Evolutionary conservation across 2,113 vertebrate species (phyloP), one percentile per base, ranked within the genome.

Genomic region (Chamaea fasciata): DNA sequence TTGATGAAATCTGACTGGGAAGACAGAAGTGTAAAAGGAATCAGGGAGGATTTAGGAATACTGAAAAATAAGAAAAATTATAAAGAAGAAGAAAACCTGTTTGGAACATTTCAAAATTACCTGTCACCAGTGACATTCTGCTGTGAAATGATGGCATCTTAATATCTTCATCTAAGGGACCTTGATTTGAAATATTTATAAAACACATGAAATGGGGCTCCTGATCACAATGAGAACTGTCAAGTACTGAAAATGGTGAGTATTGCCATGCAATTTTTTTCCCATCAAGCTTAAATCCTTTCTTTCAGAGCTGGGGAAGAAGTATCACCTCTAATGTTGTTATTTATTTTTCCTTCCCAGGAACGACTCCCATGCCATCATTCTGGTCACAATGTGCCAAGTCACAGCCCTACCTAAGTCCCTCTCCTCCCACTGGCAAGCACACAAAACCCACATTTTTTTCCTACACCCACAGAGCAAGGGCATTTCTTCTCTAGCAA

Each of bases 161-260:
- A 86, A 85, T 93, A 88, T 93, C 63, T 85, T 80, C 57, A 88
- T 62, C 55, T 83, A 65, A 90, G 85, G 59, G 85, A 85, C 18
- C 37, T 55, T 57, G 82, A 90, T 76, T 85, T 87, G 82, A 91
- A 94, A 95, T 92, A 91, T 94, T 96, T 94, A 84, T 87, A 84
- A 91, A 84, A 87, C 46, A 96, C 60, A 75, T 64, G 18, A 92
- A 82, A 92, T 79, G 62, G 35, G 44, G 44, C 81, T 69, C 44
- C 53, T 31, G 55, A 15, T 78, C 81, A 95, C 62, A 92, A 85
- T 52, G 46, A 75, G 64, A 95, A 55, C 84, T 89, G 77, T 71
- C 90, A 78, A 84, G 35, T 18, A 47, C 47, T 79, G 87, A 87
- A 89, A 95, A 89, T 47, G 87, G 49, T 31, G 55, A 94, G 14